phyloP scores from a whole-genome alignment of 2,113 vertebrate genomes.

The Python bivittatus region DNA sequence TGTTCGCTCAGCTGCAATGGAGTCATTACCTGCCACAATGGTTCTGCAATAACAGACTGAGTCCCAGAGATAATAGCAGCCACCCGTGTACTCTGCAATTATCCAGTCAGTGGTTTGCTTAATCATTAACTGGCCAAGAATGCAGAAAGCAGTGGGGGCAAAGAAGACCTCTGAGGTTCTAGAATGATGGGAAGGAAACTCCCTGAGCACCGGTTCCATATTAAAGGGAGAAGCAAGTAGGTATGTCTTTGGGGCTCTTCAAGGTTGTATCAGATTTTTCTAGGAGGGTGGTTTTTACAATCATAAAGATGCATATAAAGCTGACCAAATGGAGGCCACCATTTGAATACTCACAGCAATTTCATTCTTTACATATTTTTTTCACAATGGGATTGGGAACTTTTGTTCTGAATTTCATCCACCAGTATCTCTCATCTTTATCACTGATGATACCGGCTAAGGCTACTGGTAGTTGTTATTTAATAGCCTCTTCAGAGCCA shows the following conservation, averaged over 20 bases:
- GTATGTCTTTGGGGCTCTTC: neutral
- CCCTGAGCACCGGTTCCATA: neutral
- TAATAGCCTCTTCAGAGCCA: neutral
- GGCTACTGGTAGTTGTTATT: too few species aligned
- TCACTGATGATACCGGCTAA: neutral
- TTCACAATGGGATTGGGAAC: neutral
- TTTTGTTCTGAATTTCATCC: neutral
- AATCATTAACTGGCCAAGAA: slow-evolving; percentile 43
- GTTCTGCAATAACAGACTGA: slow-evolving; percentile 60
- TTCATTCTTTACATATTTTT: neutral
- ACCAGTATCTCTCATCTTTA: neutral
- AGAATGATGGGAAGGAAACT: neutral
- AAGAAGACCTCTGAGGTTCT: neutral
- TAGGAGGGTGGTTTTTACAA: neutral
- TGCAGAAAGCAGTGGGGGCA: neutral
- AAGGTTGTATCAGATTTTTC: too few species aligned
- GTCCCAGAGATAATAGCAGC: slow-evolving; percentile 46
- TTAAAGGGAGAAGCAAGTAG: neutral
- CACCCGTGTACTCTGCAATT: slow-evolving; percentile 50
- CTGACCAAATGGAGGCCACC: neutral
- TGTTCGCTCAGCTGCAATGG: slow-evolving; percentile 60
- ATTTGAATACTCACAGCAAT: neutral
- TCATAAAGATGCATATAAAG: neutral
- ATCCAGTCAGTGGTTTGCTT: slow-evolving; percentile 65
- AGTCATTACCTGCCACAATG: slow-evolving; percentile 60